phyloP scores from a whole-genome alignment of 2,113 vertebrate species.

The Rattus rattus region DNA sequence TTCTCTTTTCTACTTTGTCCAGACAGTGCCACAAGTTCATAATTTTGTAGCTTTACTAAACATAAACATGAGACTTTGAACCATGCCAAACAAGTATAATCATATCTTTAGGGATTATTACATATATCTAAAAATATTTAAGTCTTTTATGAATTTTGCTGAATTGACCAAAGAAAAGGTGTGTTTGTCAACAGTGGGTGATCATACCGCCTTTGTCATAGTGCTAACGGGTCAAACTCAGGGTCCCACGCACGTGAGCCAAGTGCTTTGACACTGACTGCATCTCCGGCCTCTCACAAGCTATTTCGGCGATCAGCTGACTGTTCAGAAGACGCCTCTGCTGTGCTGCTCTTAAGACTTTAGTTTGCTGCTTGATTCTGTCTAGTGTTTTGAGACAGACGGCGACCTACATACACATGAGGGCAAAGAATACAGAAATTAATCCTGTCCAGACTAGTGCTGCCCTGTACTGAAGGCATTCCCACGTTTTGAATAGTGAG shows the following conservation, averaged over 20 bases:
- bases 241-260: neutral
- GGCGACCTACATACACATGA: neutral
- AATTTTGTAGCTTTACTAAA: conserved; percentile 38
- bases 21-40: neutral
- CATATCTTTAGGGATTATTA: neutral
- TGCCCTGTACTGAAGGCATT: neutral
- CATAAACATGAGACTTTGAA: conserved; percentile 14
- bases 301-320: neutral
- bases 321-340: neutral
- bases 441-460: neutral
- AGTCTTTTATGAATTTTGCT: conserved; percentile 39
- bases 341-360: conserved; percentile 8
- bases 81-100: conserved; percentile 49
- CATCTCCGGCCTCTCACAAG: neutral
- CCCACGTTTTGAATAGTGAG: neutral
- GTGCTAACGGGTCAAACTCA: neutral
- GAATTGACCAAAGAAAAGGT: neutral
- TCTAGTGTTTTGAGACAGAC: neutral
- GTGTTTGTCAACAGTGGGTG: neutral
- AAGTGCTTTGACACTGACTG: neutral
- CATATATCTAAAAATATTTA: conserved; percentile 1
- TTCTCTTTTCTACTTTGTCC: neutral
- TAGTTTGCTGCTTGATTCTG: conserved; percentile 38
- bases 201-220: neutral
- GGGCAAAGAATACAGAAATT: neutral